A percentile compares a stretch with the other conserved stretches of the same genome.
These are phyloP conservation scores for Pandemis heparana DNA, from an alignment of 2,888 invertebrate genomes.

Conservation along the genomic window DNA sequence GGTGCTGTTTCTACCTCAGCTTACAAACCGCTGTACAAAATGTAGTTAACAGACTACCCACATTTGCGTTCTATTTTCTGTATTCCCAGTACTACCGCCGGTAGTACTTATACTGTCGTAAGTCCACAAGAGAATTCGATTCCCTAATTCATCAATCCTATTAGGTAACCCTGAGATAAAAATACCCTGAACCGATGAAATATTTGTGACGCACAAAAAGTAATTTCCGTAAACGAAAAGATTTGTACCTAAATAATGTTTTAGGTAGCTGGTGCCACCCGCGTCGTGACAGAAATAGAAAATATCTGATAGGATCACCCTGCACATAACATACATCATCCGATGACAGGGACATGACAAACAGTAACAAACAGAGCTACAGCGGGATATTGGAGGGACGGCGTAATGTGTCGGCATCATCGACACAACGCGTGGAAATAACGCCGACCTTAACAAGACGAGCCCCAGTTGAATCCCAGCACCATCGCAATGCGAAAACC, in stretches of 20 bases:
- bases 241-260: slow-evolving; percentile 69
- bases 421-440: slow-evolving; percentile 16
- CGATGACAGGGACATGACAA: slow-evolving; percentile 67
- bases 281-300: slow-evolving; percentile 77
- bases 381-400: slow-evolving; percentile 49
- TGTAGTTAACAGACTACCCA: slow-evolving; percentile 8
- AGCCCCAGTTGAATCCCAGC: slow-evolving; percentile 7
- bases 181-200: slow-evolving; percentile 17
- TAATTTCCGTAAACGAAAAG: slow-evolving; percentile 64
- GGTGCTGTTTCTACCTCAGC: background rate
- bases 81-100: background rate
- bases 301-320: slow-evolving; percentile 67
- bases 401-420: slow-evolving; percentile 51
- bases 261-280: slow-evolving; percentile 63
- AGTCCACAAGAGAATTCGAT: background rate
- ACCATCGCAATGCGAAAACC: background rate
- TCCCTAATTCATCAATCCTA: slow-evolving; percentile 17
- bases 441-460: slow-evolving; percentile 10
- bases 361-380: slow-evolving; percentile 58
- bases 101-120: background rate
- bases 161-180: slow-evolving; percentile 1
- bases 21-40: background rate
- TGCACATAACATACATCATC: slow-evolving; percentile 69
- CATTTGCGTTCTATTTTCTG: background rate
- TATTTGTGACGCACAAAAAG: slow-evolving; percentile 37